These are phyloP conservation scores for Channa maculata DNA, from an alignment of 2,113 vertebrate genomes.

Conservation along the genomic window DNA sequence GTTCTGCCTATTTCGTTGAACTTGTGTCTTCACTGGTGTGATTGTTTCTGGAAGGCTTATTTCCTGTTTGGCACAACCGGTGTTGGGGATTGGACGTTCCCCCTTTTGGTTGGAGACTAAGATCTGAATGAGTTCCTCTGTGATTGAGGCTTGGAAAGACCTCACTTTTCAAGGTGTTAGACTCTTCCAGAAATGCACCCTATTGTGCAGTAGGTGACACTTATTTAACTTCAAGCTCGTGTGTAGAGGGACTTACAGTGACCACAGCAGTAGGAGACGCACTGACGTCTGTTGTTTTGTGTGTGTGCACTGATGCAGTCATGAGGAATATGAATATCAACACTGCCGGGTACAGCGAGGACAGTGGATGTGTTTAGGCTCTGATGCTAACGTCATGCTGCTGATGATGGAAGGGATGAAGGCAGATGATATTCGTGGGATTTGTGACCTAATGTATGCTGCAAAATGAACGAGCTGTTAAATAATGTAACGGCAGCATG, in stretches of 20 bases:
- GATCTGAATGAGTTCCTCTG: too few relatives aligned
- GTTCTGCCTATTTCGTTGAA: too few relatives aligned
- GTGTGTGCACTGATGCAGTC: constrained; percentile 25
- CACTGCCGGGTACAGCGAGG: constrained; percentile 2
- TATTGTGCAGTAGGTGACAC: too few relatives aligned
- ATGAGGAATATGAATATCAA: constrained; percentile 27
- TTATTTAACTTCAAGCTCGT: background rate
- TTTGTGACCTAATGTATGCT: background rate
- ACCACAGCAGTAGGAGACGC: background rate
- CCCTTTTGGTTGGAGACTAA: too few relatives aligned
- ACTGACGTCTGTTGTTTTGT: constrained; percentile 28
- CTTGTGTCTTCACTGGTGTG: too few relatives aligned
- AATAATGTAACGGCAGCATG: too few relatives aligned
- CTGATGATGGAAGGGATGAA: background rate
- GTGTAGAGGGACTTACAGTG: background rate
- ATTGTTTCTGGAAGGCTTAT: too few relatives aligned
- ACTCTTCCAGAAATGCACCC: too few relatives aligned
- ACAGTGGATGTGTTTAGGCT: constrained; percentile 17
- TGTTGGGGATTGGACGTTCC: too few relatives aligned
- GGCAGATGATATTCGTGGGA: background rate
- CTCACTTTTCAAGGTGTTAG: too few relatives aligned
- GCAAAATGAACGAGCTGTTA: background rate
- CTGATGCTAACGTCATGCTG: constrained; percentile 7
- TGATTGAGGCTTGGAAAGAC: too few relatives aligned
- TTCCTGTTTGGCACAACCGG: too few relatives aligned